These are phyloP conservation scores for Drosophila kohkoa DNA, from an alignment of 1,140 invertebrate species.

Conservation along the genomic window DNA sequence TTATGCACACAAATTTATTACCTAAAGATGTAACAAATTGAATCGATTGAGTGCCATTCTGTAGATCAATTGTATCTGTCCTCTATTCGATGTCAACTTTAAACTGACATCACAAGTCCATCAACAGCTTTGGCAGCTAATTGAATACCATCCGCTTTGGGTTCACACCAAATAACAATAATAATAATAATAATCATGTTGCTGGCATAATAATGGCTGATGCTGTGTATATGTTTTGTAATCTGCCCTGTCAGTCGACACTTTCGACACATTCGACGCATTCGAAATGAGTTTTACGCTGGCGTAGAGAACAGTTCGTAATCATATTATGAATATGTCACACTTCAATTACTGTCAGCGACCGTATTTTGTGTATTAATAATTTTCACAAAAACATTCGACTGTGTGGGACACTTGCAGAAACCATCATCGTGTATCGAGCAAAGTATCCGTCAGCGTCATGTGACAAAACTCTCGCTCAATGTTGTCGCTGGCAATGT, in stretches of 20 bases:
- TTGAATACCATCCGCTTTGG: conserved; percentile 35
- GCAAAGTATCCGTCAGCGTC: conserved; percentile 6
- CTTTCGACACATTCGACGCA: conserved; percentile 34
- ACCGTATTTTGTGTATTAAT: conserved; percentile 59
- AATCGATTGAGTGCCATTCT: too few species aligned
- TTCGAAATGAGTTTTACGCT: conserved; percentile 54
- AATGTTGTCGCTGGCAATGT: neutral
- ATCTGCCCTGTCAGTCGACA: conserved; percentile 18
- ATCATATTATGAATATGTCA: conserved; percentile 75
- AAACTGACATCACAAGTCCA: conserved; percentile 5
- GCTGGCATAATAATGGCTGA: neutral
- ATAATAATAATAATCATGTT: conserved; percentile 5
- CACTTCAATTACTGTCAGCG: conserved; percentile 73
- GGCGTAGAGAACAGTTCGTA: conserved; percentile 35
- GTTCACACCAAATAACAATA: conserved; percentile 36
- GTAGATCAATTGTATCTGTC: neutral
- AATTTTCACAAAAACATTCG: conserved; percentile 59
- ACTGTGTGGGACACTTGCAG: conserved; percentile 39
- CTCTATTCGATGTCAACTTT: neutral
- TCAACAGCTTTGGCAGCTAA: conserved; percentile 37
- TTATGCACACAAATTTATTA: too few species aligned
- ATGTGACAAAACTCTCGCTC: neutral
- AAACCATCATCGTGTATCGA: conserved; percentile 52
- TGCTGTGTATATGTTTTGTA: conserved; percentile 22
- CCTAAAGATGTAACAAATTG: too few species aligned